phyloP scores from a whole-genome alignment of 2,113 vertebrate genomes.

The Eclectus roratus region DNA sequence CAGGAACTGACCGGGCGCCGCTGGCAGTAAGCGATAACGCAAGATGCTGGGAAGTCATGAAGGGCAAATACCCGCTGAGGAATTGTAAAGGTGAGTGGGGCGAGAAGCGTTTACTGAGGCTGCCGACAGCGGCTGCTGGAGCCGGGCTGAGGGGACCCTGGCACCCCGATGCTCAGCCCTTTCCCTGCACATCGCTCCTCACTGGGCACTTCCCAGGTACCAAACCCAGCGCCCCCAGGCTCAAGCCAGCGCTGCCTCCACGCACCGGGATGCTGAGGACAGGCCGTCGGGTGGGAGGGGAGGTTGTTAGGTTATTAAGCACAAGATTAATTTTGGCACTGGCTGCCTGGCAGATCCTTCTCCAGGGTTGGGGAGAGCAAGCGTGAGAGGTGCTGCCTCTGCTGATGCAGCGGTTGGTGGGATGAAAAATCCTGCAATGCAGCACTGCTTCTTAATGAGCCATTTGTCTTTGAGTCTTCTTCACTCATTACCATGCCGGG shows the following conservation, averaged over 20 bases:
- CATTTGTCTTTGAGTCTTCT: slow-evolving; percentile 73
- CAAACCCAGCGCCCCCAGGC: neutral
- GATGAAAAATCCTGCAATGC: slow-evolving; percentile 75
- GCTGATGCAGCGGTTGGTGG: slow-evolving; percentile 72
- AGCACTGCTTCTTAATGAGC: slow-evolving; percentile 78
- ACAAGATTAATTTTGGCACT: slow-evolving; percentile 65
- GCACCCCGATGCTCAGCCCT: neutral
- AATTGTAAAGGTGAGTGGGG: neutral
- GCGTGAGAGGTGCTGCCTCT: slow-evolving; percentile 57
- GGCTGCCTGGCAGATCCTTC: slow-evolving; percentile 59
- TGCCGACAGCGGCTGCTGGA: neutral
- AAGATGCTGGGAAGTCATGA: neutral
- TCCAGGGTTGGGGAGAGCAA: slow-evolving; percentile 46
- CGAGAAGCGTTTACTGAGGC: neutral
- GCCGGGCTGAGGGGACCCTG: neutral
- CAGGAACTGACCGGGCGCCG: neutral
- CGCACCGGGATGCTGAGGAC: neutral
- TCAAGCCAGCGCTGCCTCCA: fast-evolving
- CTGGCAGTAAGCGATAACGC: neutral
- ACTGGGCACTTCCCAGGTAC: fast-evolving
- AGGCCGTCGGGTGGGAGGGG: neutral
- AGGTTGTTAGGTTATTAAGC: slow-evolving; percentile 54
- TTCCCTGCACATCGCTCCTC: neutral
- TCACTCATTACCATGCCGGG: slow-evolving; percentile 73
- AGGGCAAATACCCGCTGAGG: neutral